phyloP scores from a whole-genome alignment of 2,797 vertebrate genomes.

The Dicrostonyx torquatus region DNA sequence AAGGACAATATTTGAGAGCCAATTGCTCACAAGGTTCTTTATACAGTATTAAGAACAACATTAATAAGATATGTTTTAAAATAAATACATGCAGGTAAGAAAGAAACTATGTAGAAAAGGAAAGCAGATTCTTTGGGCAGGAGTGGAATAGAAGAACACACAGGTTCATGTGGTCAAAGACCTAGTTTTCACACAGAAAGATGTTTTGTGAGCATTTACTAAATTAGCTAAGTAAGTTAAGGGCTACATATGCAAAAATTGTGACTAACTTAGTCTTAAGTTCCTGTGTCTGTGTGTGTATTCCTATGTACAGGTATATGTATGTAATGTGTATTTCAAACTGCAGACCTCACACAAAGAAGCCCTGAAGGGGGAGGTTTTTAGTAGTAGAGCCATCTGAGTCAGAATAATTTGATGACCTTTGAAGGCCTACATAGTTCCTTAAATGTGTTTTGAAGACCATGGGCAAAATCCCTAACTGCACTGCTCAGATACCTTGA shows the following conservation, averaged over 20 bases:
- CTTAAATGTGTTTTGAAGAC: conserved; percentile 50
- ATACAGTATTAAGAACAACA: not conserved
- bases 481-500: not conserved
- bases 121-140: not conserved
- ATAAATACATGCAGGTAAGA: not conserved
- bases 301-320: not conserved
- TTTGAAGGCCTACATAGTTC: not conserved
- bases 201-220: not conserved
- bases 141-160: not conserved
- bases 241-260: not conserved
- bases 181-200: not conserved
- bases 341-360: not conserved
- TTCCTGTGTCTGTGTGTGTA: not conserved
- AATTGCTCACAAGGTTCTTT: not conserved
- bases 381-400: not conserved
- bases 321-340: not conserved
- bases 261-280: conserved; percentile 45
- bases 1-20: not conserved
- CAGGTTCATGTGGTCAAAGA: not conserved
- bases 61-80: conserved; percentile 43
- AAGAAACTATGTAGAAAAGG: not conserved
- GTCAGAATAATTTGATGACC: not conserved
- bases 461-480: conserved; percentile 7
- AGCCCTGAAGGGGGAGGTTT: not conserved
- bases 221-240: conserved; percentile 25